Conservation (phyloP, 2,797 vertebrate species). For the Chaenodraco wilsoni region DNA sequence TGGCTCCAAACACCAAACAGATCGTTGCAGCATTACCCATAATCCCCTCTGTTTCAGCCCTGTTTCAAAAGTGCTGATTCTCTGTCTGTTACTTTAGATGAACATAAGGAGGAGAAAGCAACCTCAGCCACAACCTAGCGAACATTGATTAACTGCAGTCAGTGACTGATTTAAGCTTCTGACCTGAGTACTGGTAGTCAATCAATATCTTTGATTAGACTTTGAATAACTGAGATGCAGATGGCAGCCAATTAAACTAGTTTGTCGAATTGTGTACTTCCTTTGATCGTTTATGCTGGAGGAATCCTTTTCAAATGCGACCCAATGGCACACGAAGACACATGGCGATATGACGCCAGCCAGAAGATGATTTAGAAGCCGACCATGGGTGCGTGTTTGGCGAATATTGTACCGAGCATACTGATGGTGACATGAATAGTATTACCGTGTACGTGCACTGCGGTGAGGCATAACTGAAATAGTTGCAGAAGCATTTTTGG, state of each 20-base stretch:
- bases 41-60: too few species aligned
- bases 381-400: slow-evolving; percentile 54
- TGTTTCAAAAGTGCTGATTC: too few species aligned
- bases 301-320: slow-evolving; percentile 24
- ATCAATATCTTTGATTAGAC: slow-evolving; percentile 63
- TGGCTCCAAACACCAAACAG: too few species aligned
- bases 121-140: slow-evolving; percentile 30
- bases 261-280: neutral
- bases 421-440: slow-evolving; percentile 15
- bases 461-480: slow-evolving; percentile 49
- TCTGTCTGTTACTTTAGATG: too few species aligned
- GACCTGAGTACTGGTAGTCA: slow-evolving; percentile 21
- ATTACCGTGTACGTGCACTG: slow-evolving; percentile 17
- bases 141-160: slow-evolving; percentile 50
- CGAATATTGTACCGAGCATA: slow-evolving; percentile 34
- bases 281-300: slow-evolving; percentile 8
- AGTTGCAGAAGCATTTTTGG: slow-evolving; percentile 52
- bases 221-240: slow-evolving; percentile 32
- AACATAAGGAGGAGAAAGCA: slow-evolving; percentile 24
- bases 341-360: slow-evolving; percentile 29
- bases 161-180: slow-evolving; percentile 51
- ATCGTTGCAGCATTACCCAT: too few species aligned
- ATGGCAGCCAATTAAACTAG: slow-evolving; percentile 3
- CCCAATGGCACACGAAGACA: slow-evolving; percentile 25
- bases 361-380: slow-evolving; percentile 53